A percentile compares a stretch with the other conserved stretches of the same genome.
Conservation (phyloP, 2,113 vertebrate genomes). For the Picathartes gymnocephalus region DNA sequence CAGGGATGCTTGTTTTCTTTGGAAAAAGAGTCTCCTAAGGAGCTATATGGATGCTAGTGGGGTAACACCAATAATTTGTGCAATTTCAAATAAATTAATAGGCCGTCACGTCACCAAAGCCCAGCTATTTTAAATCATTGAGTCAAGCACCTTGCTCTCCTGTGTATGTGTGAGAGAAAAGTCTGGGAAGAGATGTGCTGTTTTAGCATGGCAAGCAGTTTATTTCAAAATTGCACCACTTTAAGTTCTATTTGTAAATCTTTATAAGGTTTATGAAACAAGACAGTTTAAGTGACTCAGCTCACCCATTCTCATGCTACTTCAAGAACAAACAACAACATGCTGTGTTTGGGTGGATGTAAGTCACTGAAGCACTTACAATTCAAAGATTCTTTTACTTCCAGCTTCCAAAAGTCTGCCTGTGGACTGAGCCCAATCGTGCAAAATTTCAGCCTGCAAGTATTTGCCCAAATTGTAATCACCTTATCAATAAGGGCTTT, state of each 20-base stretch:
- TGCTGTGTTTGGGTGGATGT: background rate
- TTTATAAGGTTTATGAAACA: background rate
- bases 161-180: background rate
- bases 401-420: background rate
- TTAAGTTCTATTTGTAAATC: background rate
- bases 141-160: background rate
- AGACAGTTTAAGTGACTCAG: conserved; percentile 13
- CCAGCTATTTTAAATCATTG: background rate
- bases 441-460: background rate
- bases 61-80: background rate
- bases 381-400: background rate
- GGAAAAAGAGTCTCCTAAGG: background rate
- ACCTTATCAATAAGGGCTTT: background rate
- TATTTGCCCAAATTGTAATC: background rate
- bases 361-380: background rate
- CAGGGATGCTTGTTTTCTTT: background rate
- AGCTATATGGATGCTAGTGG: background rate
- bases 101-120: background rate
- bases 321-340: background rate
- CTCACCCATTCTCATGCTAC: background rate
- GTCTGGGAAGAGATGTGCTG: background rate
- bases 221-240: background rate
- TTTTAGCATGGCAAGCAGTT: background rate
- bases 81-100: background rate
- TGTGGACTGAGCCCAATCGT: background rate